Conservation (phyloP, 2,888 invertebrate species). For the Chrysolina americana region DNA sequence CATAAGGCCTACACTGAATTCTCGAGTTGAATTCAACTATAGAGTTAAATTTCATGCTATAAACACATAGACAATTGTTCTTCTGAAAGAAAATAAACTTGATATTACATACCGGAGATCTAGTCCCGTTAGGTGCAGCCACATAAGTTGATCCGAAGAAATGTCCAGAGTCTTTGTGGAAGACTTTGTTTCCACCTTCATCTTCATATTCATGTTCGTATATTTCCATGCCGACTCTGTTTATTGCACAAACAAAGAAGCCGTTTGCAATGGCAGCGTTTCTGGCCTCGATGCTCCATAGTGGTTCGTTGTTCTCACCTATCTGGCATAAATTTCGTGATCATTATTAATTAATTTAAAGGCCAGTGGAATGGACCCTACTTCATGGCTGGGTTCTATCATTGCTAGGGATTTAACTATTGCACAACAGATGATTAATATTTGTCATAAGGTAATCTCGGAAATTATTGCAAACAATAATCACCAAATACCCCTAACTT, state of each 20-base stretch:
- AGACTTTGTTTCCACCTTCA: slow-evolving; percentile 80
- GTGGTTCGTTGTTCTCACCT: slow-evolving; percentile 84
- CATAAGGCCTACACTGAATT: too few species aligned
- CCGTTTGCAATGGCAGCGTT: slow-evolving; percentile 96
- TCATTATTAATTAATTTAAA: too few species aligned
- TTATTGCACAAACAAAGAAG: slow-evolving; percentile 93
- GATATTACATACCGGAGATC: slow-evolving; percentile 85
- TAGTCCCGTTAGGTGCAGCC: slow-evolving; percentile 92
- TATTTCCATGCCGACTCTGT: slow-evolving; percentile 92
- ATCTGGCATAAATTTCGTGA: slow-evolving; percentile 18
- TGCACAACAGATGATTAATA: too few species aligned
- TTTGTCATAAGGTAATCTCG: too few species aligned
- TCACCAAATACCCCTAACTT: too few species aligned
- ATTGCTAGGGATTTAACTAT: too few species aligned
- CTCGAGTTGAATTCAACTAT: too few species aligned
- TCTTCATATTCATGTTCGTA: slow-evolving; percentile 89
- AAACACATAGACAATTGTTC: too few species aligned
- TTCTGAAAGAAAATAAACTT: not conserved
- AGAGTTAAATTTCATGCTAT: too few species aligned
- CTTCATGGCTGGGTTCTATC: too few species aligned
- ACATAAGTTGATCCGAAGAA: slow-evolving; percentile 98
- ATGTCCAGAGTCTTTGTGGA: slow-evolving; percentile 86
- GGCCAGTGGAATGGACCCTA: too few species aligned
- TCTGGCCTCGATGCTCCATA: slow-evolving; percentile 96
- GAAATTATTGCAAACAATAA: too few species aligned